Base-by-base conservation (phyloP, 1,140 invertebrate genomes). In the Drosophila erecta region DNA sequence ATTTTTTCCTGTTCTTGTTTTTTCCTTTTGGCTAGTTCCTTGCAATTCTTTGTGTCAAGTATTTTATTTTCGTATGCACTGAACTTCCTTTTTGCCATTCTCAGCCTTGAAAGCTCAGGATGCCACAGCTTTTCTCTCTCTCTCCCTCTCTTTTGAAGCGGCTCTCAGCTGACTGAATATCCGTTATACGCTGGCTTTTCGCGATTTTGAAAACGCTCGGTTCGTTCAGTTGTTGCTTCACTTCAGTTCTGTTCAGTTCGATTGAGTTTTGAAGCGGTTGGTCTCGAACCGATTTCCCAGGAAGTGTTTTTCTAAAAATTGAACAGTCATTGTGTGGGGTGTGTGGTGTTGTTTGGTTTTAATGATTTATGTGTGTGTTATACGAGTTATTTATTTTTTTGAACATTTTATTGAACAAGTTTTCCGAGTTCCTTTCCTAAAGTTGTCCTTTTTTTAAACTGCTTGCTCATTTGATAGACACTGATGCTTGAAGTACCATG, bases 171-270 rank as follows among this genome's bases (percentile, higher is more conserved):
- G 51, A 41, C 47, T 35, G 38, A 14, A 44, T 41, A 56, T 51
- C 46, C 62, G 74, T 76, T 79, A 72, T 76, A 83, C 79, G 24
- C 15, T 49, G 65, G 65, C 70, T 59, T 24, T 71, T 46, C 38
- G 33, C 64, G 62, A 64, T 87, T 81, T 81, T 66, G 58, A 65
- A 76, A 60, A 24, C n/a, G 17, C 10, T 56, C 65, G 62, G 64
- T 33, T 61, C 69, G 59, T 53, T 87, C 84, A 87, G 83, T 87
- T 87, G 83, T 87, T 87, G 83, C 83, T 87, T 87, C 83, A 87
- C 83, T 56, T 89, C 76, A 87, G 84, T 84, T 76, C 79, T 50
- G 71, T 72, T 83, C 70, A 83, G 66, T 73, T 60, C 50, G 62
- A 35, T 38, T 22, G 24, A 17, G 20, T 47, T 47, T 14, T 8